Evolutionary conservation across 2,888 invertebrate genomes (phyloP).

Genomic region (Mamestra brassicae): DNA sequence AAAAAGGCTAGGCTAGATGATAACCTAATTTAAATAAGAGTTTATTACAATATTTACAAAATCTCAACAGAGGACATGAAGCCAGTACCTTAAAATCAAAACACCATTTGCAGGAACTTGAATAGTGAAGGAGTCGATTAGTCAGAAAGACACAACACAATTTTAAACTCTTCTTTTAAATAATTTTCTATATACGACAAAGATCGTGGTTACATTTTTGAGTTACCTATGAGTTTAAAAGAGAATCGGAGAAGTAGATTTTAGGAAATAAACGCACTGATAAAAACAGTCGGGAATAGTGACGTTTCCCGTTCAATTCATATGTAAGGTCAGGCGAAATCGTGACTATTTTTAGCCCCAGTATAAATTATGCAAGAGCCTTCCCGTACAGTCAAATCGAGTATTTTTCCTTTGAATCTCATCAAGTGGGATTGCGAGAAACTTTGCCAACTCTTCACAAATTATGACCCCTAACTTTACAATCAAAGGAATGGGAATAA

Average conservation of each 20-base stretch:
- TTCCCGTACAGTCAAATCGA: slow-evolving; percentile 27
- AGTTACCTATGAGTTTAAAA: neutral
- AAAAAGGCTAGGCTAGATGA: neutral
- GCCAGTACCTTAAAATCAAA: neutral
- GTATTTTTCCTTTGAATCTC: slow-evolving; percentile 40
- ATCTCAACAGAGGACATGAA: neutral
- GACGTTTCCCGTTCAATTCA: no score
- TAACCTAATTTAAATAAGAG: neutral
- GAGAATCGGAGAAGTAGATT: neutral
- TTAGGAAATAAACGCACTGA: neutral
- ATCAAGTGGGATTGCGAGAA: slow-evolving; percentile 51
- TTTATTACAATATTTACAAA: neutral
- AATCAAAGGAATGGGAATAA: slow-evolving; percentile 64
- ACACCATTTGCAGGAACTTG: no score
- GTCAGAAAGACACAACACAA: no score
- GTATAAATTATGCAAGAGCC: slow-evolving; percentile 5
- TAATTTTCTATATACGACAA: no score
- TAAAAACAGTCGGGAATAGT: neutral
- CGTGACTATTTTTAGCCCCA: neutral
- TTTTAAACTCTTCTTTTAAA: no score
- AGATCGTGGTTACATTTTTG: no score
- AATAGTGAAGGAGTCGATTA: no score
- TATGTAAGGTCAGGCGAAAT: neutral
- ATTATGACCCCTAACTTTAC: slow-evolving; percentile 60
- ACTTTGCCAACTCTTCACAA: slow-evolving; percentile 54